Evolutionary conservation across 2,888 invertebrate species (phyloP).

Genomic region (Cheilosia soror): DNA sequence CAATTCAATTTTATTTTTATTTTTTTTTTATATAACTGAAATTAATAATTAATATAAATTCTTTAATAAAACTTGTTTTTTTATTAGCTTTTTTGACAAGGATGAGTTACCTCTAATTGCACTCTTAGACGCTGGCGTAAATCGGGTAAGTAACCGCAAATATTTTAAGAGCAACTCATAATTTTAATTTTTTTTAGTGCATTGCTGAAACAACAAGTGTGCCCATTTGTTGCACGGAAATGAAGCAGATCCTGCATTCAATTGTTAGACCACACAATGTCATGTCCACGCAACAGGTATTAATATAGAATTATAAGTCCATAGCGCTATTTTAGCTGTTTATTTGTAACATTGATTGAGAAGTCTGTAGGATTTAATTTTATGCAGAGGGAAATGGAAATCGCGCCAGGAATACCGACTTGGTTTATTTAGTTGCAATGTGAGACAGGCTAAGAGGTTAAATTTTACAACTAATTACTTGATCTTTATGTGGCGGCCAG

Average conservation of each 20-base stretch:
- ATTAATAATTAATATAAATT: not conserved
- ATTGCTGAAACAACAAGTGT: slow-evolving; percentile 88
- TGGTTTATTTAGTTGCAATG: no score
- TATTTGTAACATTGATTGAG: not conserved
- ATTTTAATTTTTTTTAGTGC: slow-evolving; percentile 84
- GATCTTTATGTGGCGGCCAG: no score
- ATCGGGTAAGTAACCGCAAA: slow-evolving; percentile 88
- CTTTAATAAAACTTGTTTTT: slow-evolving; percentile 51
- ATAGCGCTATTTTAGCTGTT: not conserved
- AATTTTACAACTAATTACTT: no score
- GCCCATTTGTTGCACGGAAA: slow-evolving; percentile 87
- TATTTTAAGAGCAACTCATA: not conserved
- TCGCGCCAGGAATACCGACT: no score
- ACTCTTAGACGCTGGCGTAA: slow-evolving; percentile 93
- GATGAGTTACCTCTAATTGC: slow-evolving; percentile 91
- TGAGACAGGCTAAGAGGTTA: no score
- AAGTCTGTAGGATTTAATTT: not conserved
- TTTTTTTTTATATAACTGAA: not conserved
- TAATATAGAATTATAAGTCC: slow-evolving; percentile 26
- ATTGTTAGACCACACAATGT: slow-evolving; percentile 91
- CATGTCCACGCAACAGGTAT: slow-evolving; percentile 87
- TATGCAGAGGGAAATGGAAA: no score
- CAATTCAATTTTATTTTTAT: not conserved
- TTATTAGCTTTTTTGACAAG: slow-evolving; percentile 91
- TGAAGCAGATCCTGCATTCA: slow-evolving; percentile 91